Evolutionary conservation across 2,797 vertebrate genomes (phyloP), one percentile per base, ranked within the genome.

Genomic region (Poecile montanus): DNA sequence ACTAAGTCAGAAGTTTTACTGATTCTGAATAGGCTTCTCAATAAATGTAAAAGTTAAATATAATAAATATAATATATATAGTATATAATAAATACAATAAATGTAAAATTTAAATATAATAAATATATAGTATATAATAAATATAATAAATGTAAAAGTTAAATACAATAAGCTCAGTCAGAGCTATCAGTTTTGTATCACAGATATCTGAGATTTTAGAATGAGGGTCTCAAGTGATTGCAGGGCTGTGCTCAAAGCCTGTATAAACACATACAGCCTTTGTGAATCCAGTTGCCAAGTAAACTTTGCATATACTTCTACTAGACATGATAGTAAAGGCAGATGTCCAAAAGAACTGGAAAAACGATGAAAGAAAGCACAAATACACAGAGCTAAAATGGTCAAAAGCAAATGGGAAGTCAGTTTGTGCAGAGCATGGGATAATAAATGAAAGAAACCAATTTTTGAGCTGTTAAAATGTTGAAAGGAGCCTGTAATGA

Each of bases 401-500:
- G 87, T 92, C 58, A 88, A 89, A 92, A 89, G 76, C 19, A 89
- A 90, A 88, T 45, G 45, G 22, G 40, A 83, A 94, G 62, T 27
- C 38, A 60, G 73, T 62, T 89, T 88, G 78, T 44, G 47, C 88
- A 89, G 79, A 83, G 32, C 44, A 73, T 2, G 6, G 50, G 58
- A 92, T 71, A 68, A 88, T 45, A 92, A 92, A 74, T 47, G 26
- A 75, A 78, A 83, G 29, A 57, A 89, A 78, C 22, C 23, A 62
- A 72, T 91, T 93, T 83, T 91, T 72, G 21, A 75, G 82, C 51
- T 89, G 54, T 91, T 96, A 85, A 88, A 89, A 85, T 6, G 10
- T 54, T 83, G 92, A 91, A 92, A 96, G 79, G 38, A 91, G 40
- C 42, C 70, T 81, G 45, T 95, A 95, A 95, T 89, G 89, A 93